These are phyloP conservation scores for Odontamblyopus rebecca DNA, from an alignment of 2,797 vertebrate species.

Conservation along the genomic window DNA sequence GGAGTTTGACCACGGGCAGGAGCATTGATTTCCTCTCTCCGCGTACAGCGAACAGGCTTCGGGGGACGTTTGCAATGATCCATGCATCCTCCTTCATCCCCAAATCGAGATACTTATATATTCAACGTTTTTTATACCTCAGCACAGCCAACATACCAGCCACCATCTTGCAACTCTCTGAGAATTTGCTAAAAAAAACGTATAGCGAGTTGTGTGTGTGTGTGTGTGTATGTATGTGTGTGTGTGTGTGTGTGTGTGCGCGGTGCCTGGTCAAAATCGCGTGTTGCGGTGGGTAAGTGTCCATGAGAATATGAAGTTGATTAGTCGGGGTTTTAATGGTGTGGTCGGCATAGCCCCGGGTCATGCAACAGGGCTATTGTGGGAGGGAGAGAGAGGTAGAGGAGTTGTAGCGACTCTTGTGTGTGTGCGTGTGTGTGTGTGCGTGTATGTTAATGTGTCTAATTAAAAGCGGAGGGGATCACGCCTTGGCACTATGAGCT, in stretches of 20 bases:
- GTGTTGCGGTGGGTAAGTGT: slow-evolving; percentile 64
- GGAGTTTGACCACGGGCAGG: slow-evolving; percentile 40
- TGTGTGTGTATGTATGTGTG: slow-evolving; percentile 26
- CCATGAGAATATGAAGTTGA: slow-evolving; percentile 77
- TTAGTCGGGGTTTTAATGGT: slow-evolving; percentile 82
- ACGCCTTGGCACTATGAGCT: slow-evolving; percentile 69
- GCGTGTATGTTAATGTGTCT: slow-evolving; percentile 82
- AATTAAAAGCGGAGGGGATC: slow-evolving; percentile 80
- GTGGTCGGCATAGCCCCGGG: slow-evolving; percentile 81
- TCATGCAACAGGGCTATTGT: slow-evolving; percentile 80
- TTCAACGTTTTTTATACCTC: slow-evolving; percentile 42
- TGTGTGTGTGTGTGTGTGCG: slow-evolving; percentile 12
- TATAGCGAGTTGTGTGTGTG: slow-evolving; percentile 23
- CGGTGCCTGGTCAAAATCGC: slow-evolving; percentile 25
- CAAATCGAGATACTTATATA: slow-evolving; percentile 34
- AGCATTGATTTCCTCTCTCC: slow-evolving; percentile 33
- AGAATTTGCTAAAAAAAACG: slow-evolving; percentile 53
- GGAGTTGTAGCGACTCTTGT: slow-evolving; percentile 22
- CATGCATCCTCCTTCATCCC: slow-evolving; percentile 27
- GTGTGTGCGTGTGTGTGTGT: slow-evolving; percentile 24
- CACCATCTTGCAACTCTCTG: slow-evolving; percentile 39
- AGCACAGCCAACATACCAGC: slow-evolving; percentile 30
- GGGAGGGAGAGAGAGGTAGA: slow-evolving; percentile 52
- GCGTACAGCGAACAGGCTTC: slow-evolving; percentile 46
- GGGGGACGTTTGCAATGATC: slow-evolving; percentile 38